These are phyloP conservation scores for Microdon myrmicae DNA, from an alignment of 2,888 invertebrate genomes.

Conservation along the genomic window DNA sequence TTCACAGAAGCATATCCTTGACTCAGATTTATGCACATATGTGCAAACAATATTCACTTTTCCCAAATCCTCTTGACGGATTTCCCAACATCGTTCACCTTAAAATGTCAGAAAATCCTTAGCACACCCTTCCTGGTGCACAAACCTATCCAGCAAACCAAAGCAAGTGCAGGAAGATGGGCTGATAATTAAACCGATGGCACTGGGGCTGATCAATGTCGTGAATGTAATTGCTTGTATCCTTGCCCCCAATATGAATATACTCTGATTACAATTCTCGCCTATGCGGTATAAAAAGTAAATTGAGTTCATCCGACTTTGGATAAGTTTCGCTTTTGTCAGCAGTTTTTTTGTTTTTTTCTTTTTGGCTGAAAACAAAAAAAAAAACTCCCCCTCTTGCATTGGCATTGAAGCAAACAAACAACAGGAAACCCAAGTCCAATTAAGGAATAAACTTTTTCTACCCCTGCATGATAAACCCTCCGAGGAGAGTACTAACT, in stretches of 20 bases:
- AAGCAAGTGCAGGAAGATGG: not conserved
- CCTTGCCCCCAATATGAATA: too few species aligned
- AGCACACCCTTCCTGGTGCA: too few species aligned
- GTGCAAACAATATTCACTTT: constrained; percentile 33
- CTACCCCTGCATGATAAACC: too few species aligned
- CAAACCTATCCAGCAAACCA: not conserved
- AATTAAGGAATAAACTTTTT: too few species aligned
- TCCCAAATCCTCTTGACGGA: constrained; percentile 28
- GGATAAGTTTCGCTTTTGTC: constrained; percentile 14
- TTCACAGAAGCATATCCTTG: constrained; percentile 19
- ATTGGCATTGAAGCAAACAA: too few species aligned
- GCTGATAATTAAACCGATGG: constrained; percentile 27
- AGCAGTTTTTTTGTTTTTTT: constrained; percentile 13
- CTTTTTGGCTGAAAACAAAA: not conserved
- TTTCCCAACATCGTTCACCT: constrained; percentile 32
- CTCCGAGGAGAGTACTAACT: too few species aligned
- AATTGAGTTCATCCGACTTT: constrained; percentile 42
- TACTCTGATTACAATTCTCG: too few species aligned
- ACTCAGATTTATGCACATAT: constrained; percentile 32
- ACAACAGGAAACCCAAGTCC: too few species aligned
- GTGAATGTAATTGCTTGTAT: constrained; percentile 50
- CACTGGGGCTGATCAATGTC: constrained; percentile 43
- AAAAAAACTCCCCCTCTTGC: constrained; percentile 2
- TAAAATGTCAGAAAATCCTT: too few species aligned
- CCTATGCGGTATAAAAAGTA: too few species aligned